phyloP scores from a whole-genome alignment of 2,888 invertebrate species.

The Dasypolia templi region DNA sequence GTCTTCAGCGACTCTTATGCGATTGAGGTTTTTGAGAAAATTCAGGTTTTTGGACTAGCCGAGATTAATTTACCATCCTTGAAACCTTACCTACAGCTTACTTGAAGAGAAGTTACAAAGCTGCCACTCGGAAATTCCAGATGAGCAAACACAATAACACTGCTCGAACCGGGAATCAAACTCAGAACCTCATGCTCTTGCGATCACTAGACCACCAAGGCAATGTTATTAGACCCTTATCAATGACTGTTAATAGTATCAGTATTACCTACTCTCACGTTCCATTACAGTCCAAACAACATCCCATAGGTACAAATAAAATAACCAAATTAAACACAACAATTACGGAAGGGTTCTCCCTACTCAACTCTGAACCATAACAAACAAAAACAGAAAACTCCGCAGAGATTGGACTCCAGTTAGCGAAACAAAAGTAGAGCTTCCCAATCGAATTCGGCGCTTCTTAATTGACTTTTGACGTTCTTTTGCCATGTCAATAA shows the following conservation, averaged over 20 bases:
- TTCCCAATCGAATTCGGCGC: constrained; percentile 69
- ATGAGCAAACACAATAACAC: background rate
- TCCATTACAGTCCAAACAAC: background rate
- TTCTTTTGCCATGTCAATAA: constrained; percentile 72
- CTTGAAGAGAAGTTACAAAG: no score
- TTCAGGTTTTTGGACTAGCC: no score
- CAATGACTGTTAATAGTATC: background rate
- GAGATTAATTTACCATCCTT: no score
- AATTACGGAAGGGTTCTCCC: constrained; percentile 14
- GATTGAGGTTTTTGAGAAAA: no score
- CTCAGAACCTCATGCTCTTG: background rate
- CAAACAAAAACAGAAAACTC: constrained; percentile 66
- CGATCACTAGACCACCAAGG: background rate
- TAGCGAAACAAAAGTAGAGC: constrained; percentile 70
- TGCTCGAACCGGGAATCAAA: background rate
- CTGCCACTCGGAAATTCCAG: background rate
- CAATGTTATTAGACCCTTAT: background rate
- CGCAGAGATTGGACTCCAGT: constrained; percentile 71
- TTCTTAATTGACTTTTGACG: constrained; percentile 74
- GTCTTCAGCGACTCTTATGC: no score
- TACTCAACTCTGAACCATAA: constrained; percentile 25
- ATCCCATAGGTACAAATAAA: constrained; percentile 2
- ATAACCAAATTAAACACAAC: constrained; percentile 36
- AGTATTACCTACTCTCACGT: background rate
- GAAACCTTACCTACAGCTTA: no score